phyloP scores from a whole-genome alignment of 2,113 vertebrate genomes.

The Nerophis ophidion region DNA sequence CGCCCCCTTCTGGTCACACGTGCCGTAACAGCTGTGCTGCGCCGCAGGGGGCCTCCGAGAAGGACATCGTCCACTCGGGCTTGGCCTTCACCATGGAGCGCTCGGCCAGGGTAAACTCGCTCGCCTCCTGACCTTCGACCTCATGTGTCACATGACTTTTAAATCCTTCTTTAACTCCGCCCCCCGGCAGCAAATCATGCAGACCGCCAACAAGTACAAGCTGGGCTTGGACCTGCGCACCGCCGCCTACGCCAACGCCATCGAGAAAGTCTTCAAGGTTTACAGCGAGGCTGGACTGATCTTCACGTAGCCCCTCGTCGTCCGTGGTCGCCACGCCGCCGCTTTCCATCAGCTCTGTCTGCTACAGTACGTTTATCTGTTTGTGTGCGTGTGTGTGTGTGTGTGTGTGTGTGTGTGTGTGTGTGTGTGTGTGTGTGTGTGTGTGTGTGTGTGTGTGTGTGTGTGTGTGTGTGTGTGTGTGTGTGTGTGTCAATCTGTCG shows the following conservation, averaged over 20 bases:
- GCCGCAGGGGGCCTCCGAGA: conserved; percentile 90
- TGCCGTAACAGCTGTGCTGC: neutral
- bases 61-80: conserved; percentile 98
- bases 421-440: too few species aligned
- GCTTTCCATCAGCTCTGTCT: neutral
- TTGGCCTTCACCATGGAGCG: conserved; percentile 97
- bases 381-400: too few species aligned
- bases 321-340: too few species aligned
- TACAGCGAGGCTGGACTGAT: conserved; percentile 93
- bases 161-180: neutral
- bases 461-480: too few species aligned
- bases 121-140: neutral
- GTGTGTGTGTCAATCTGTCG: too few species aligned
- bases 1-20: neutral
- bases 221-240: conserved; percentile 93
- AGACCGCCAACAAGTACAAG: conserved; percentile 90
- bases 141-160: neutral
- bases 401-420: too few species aligned
- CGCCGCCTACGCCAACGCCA: conserved; percentile 95
- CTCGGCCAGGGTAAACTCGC: conserved; percentile 80
- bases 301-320: conserved; percentile 76
- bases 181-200: conserved; percentile 88
- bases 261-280: conserved; percentile 96
- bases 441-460: too few species aligned
- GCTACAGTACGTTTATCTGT: too few species aligned